Evolutionary conservation across 2,113 vertebrate genomes (phyloP), one percentile per base, ranked within the genome.

Genomic region (Actenoides hombroni): DNA sequence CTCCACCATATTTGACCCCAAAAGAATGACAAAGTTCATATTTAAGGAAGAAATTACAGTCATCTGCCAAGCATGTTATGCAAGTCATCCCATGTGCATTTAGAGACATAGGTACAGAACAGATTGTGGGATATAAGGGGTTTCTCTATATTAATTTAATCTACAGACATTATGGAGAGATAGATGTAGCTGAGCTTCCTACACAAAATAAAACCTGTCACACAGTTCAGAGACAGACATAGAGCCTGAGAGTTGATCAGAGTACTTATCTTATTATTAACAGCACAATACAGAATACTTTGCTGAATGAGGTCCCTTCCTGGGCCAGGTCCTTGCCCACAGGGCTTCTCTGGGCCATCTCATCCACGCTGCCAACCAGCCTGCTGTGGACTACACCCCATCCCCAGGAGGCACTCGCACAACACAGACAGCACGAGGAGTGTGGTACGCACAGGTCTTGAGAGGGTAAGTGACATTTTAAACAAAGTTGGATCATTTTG

Each of bases 11-110:
- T 57, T 63, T 76, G 65, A 94, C 75, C 70, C 90, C 71, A 56
- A 65, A 93, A 76, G 21, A 94, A 90, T 63, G 44, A 68, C 70
- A 90, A 86, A 57, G 31, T 16, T 94, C 60, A 9, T 31, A 76
- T 83, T 95, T 83, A 90, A 87, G 94, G 75, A 94, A 83, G 49
- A 88, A 94, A 61, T 85, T 48, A 61, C 20, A 16, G 23, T 33
- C 9, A 80, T 53, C 49, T 83, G 63, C 76, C 35, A 20, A 11
- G 24, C 24, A 57, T 25, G 51, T 59, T 65, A 44, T 63, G 56
- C 26, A 90, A 78, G 37, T 46, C 8, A 85, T 44, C 26, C 35
- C 14, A 19, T 4, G 8, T 76, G 21, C 54, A 80, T 74, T 85
- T 78, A 51, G 65, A 87, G 49, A 61, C 42, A 31, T 1, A 48